These are phyloP conservation scores for Rhingia campestris DNA, from an alignment of 2,888 invertebrate genomes.

Conservation along the genomic window DNA sequence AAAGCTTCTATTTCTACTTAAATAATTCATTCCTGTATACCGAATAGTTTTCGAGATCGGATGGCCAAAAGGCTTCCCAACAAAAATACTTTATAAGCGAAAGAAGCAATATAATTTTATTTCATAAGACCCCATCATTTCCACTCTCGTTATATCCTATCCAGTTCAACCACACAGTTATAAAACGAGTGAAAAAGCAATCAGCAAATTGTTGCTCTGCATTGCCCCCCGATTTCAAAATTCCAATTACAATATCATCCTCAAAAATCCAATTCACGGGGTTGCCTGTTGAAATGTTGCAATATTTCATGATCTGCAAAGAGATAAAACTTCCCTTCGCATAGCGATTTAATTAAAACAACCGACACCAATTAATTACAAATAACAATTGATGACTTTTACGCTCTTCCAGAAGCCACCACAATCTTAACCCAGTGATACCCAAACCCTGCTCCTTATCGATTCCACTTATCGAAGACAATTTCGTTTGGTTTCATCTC, in stretches of 20 bases:
- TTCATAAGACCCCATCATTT: no score
- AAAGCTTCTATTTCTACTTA: no score
- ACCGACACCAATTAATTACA: conserved; percentile 58
- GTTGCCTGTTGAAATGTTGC: conserved; percentile 7
- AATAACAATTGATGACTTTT: conserved; percentile 36
- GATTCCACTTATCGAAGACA: conserved; percentile 42
- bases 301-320: conserved; percentile 13
- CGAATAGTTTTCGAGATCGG: no score
- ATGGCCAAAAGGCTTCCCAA: no score
- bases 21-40: no score
- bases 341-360: conserved; percentile 42
- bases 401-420: background rate
- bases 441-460: conserved; percentile 43
- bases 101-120: no score
- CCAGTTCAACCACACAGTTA: no score
- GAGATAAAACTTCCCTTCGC: conserved; percentile 5
- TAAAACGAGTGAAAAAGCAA: no score
- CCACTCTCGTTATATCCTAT: no score
- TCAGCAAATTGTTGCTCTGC: no score
- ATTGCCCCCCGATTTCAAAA: background rate
- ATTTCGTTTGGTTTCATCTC: background rate
- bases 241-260: background rate
- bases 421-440: no score
- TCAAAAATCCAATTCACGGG: background rate
- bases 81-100: no score